A percentile compares a stretch with the other conserved stretches of the same genome.
Evolutionary conservation across 2,113 vertebrate species (phyloP).

Genomic region (Odocoileus virginianus): DNA sequence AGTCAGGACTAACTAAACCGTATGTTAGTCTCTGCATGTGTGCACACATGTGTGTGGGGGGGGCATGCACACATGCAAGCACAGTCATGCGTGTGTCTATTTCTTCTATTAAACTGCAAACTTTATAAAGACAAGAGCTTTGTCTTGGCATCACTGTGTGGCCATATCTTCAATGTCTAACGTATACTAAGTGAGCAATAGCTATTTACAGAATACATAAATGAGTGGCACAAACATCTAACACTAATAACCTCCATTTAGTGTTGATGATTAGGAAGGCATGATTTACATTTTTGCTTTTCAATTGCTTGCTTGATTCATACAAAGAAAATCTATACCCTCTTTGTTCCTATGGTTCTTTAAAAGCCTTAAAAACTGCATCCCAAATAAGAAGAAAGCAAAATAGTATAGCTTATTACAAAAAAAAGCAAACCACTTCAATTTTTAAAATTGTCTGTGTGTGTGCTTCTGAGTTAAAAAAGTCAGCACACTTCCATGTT

Average conservation of each 20-base stretch:
- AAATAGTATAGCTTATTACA: neutral
- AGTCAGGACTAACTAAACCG: neutral
- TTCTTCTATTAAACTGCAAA: neutral
- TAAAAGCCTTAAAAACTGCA: neutral
- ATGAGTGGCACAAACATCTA: neutral
- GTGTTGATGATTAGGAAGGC: neutral
- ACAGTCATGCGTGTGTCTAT: neutral
- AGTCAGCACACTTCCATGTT: neutral
- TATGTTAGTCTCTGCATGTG: neutral
- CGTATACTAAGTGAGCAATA: neutral
- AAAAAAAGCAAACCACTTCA: neutral
- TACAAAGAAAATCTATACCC: neutral
- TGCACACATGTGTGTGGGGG: neutral
- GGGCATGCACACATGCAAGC: fast-evolving
- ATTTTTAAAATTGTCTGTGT: neutral
- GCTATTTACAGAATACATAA: neutral
- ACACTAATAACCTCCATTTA: neutral
- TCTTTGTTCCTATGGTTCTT: neutral
- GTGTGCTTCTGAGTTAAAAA: neutral
- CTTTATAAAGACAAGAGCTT: neutral
- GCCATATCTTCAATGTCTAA: neutral
- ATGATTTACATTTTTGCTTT: neutral
- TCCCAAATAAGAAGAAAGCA: neutral
- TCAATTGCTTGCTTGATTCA: neutral
- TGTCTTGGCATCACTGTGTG: neutral